Conservation (phyloP, 2,888 invertebrate species). For the Anaspis maculata region DNA sequence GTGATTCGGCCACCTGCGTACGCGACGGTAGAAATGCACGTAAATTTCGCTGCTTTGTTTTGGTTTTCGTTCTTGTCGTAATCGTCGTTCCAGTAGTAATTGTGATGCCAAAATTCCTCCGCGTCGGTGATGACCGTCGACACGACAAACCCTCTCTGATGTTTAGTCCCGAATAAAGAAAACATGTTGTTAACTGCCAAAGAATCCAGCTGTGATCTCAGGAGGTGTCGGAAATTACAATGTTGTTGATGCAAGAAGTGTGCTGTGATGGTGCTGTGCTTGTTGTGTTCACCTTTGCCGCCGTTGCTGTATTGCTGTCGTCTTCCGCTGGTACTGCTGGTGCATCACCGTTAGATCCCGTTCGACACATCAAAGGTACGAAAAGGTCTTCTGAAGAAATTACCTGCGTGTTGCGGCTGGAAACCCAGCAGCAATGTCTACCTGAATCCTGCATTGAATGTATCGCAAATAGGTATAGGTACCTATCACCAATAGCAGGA, state of each 20-base stretch:
- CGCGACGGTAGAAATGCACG: conserved; percentile 20
- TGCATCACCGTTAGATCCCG: conserved; percentile 33
- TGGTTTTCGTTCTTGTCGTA: background rate
- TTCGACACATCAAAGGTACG: conserved; percentile 27
- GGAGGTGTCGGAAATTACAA: conserved; percentile 25
- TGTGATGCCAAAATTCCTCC: no score
- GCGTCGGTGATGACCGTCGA: no score
- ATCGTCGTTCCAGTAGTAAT: background rate
- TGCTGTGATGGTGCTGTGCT: conserved; percentile 28
- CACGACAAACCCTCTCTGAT: no score
- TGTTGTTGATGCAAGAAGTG: conserved; percentile 27
- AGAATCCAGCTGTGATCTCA: conserved; percentile 22
- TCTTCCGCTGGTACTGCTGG: no score
- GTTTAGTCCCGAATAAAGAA: conserved; percentile 2
- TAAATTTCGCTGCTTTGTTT: conserved; percentile 12
- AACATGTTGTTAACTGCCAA: conserved; percentile 24
- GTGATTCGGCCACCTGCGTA: no score
- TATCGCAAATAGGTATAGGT: no score
- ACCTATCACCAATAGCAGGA: no score
- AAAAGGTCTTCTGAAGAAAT: no score
- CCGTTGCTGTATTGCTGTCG: conserved; percentile 24
- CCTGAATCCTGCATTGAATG: no score
- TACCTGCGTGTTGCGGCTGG: no score
- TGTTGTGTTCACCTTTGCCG: conserved; percentile 27
- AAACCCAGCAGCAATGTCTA: no score